These are phyloP conservation scores for Dione vanillae DNA, from an alignment of 2,888 invertebrate species.

Conservation along the genomic window DNA sequence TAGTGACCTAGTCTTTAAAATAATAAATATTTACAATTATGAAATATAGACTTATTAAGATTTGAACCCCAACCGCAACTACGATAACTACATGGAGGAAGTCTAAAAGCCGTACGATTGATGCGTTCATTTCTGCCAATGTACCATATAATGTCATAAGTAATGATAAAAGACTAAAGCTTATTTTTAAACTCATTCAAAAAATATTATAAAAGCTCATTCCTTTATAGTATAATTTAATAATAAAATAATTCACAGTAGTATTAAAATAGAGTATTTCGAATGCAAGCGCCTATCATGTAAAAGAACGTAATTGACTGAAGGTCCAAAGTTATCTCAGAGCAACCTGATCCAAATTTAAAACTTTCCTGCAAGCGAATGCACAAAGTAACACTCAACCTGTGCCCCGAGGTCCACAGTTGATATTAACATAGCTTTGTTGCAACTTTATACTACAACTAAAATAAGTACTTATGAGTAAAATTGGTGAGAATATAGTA, in stretches of 20 bases:
- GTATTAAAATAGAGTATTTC: background rate
- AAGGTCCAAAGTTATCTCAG: conserved; percentile 39
- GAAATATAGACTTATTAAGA: too few relatives aligned
- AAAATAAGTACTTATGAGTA: conserved; percentile 26
- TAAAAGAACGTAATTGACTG: conserved; percentile 30
- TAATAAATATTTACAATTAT: too few relatives aligned
- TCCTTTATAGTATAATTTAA: background rate
- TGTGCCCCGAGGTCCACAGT: conserved; percentile 36
- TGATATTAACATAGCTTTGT: conserved; percentile 45
- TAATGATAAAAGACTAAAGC: too few relatives aligned
- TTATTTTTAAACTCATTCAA: too few relatives aligned
- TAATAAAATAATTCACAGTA: background rate
- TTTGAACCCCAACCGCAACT: too few relatives aligned
- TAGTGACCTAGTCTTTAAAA: too few relatives aligned
- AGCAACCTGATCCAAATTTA: conserved; percentile 41
- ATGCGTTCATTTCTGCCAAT: too few relatives aligned
- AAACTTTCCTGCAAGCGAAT: conserved; percentile 44
- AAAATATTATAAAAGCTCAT: background rate
- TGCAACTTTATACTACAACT: conserved; percentile 37
- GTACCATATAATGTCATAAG: too few relatives aligned
- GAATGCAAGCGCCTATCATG: conserved; percentile 1
- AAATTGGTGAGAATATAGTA: conserved; percentile 22
- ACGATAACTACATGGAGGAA: too few relatives aligned
- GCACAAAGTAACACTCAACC: conserved; percentile 38
- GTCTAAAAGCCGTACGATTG: too few relatives aligned